phyloP scores from a whole-genome alignment of 2,113 vertebrate genomes.

The Thryonomys swinderianus region DNA sequence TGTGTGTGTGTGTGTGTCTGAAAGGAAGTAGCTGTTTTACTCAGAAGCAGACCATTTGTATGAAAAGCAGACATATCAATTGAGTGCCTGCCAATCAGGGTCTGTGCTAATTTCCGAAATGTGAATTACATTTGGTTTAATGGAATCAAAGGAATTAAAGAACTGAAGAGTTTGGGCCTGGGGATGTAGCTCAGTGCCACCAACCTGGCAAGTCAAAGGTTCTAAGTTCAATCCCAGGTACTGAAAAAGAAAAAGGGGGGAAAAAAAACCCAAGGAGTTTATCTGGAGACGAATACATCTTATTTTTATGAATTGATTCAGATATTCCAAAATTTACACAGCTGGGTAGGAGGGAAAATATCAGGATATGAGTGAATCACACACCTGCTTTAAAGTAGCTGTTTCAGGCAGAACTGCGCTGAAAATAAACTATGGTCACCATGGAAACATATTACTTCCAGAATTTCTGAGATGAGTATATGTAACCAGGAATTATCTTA shows the following conservation, averaged over 20 bases:
- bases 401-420: neutral
- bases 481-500: neutral
- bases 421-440: neutral
- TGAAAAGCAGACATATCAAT: neutral
- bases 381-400: neutral
- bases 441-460: neutral
- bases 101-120: neutral
- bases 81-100: neutral
- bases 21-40: neutral
- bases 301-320: neutral
- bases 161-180: neutral
- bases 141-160: neutral
- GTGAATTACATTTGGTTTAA: neutral
- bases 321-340: neutral
- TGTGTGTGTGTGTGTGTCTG: neutral
- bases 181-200: too few species aligned
- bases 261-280: neutral
- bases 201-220: too few species aligned
- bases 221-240: too few species aligned
- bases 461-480: neutral
- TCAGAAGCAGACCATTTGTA: neutral
- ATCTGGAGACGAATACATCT: neutral
- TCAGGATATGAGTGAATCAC: neutral
- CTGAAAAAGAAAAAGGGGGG: too few species aligned
- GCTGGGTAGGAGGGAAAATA: neutral